Evolutionary conservation across 2,113 vertebrate genomes (phyloP).

Genomic region (Apeltes quadracus): DNA sequence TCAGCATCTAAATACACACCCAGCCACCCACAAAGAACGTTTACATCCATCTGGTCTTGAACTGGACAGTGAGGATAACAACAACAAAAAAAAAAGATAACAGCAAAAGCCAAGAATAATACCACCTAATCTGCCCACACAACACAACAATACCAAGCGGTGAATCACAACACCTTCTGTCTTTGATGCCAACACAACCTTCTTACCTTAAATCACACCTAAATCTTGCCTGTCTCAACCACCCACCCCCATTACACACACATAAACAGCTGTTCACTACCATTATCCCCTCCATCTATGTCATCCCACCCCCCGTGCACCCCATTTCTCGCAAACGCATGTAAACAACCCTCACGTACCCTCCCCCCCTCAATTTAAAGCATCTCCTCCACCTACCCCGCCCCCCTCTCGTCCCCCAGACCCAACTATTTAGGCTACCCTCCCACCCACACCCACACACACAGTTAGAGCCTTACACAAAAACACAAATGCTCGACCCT

Average conservation of each 20-base stretch:
- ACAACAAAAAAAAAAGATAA: conserved; percentile 26
- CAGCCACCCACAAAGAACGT: conserved; percentile 62
- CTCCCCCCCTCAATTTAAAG: conserved; percentile 61
- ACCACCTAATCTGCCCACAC: conserved; percentile 11
- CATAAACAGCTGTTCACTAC: conserved; percentile 72
- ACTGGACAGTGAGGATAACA: conserved; percentile 34
- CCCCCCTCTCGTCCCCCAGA: conserved; percentile 40
- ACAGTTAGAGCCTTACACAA: not conserved
- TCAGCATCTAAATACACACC: conserved; percentile 68
- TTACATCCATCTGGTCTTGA: conserved; percentile 54
- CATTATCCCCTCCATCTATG: conserved; percentile 76
- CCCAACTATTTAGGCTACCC: conserved; percentile 66
- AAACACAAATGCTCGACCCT: conserved; percentile 39
- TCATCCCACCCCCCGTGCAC: conserved; percentile 63
- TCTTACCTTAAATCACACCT: conserved; percentile 51
- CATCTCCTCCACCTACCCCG: conserved; percentile 46
- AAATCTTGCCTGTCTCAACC: conserved; percentile 27
- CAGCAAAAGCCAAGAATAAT: conserved; percentile 25
- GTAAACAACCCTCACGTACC: conserved; percentile 68
- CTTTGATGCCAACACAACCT: not conserved
- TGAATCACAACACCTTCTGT: not conserved
- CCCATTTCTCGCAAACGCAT: conserved; percentile 62
- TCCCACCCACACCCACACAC: conserved; percentile 44
- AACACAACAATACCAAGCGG: not conserved
- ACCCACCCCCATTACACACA: conserved; percentile 42